Percentiles rank a stretch among this genome's conserved stretches.
These are phyloP conservation scores for Lamellibrachia satsuma DNA, from an alignment of 2,888 invertebrate genomes.

Conservation along the genomic window DNA sequence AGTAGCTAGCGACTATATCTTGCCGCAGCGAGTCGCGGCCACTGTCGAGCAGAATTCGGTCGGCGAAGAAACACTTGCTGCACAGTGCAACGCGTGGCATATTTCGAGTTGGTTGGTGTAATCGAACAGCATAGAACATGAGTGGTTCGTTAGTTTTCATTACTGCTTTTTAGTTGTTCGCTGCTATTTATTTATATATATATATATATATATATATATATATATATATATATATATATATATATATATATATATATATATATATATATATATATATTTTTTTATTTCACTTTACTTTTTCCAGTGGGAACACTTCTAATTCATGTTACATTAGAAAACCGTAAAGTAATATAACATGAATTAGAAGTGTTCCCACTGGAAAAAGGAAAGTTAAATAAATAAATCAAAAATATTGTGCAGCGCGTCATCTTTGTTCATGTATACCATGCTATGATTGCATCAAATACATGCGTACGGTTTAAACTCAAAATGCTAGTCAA, in stretches of 20 bases:
- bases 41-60: background rate
- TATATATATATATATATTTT: background rate
- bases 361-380: too few species aligned
- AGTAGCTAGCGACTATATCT: background rate
- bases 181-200: background rate
- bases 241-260: background rate
- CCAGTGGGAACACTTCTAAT: too few species aligned
- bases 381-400: too few species aligned
- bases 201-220: background rate
- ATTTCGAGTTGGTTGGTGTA: background rate
- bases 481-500: too few species aligned
- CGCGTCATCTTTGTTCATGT: too few species aligned
- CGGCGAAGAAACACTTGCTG: background rate
- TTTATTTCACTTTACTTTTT: background rate
- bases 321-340: too few species aligned
- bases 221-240: background rate
- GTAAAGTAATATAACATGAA: too few species aligned
- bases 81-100: background rate
- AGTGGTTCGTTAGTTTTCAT: conserved; percentile 1
- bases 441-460: too few species aligned
- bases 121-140: background rate
- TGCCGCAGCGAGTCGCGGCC: background rate
- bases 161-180: background rate
- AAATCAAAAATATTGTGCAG: too few species aligned
- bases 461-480: too few species aligned